phyloP scores from a whole-genome alignment of 2,888 invertebrate species.

The Ellobium chinense region DNA sequence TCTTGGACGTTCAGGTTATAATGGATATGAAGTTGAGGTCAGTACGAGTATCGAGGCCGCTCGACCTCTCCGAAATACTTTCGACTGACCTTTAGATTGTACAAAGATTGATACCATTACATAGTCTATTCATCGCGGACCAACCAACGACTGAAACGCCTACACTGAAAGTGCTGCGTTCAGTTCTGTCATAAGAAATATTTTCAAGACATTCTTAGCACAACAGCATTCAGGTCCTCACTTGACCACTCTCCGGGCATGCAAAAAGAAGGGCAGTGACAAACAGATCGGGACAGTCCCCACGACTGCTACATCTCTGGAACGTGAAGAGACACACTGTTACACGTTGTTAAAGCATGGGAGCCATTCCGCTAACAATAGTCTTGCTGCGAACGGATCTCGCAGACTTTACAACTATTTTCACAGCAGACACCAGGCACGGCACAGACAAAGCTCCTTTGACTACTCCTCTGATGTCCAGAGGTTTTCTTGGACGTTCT shows the following conservation, averaged over 20 bases:
- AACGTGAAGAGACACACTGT: neutral
- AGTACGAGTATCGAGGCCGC: neutral
- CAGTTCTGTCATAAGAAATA: slow-evolving; percentile 42
- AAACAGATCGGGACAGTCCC: neutral
- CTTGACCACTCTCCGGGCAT: neutral
- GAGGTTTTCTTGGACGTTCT: neutral
- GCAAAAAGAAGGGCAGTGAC: neutral
- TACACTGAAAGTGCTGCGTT: too few species aligned
- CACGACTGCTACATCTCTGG: neutral
- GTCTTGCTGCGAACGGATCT: neutral
- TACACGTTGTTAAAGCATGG: neutral
- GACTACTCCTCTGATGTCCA: neutral
- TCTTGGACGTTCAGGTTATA: neutral
- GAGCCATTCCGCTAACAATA: neutral
- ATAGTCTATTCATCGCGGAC: too few species aligned
- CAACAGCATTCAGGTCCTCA: neutral
- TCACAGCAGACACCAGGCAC: neutral
- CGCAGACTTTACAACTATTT: neutral
- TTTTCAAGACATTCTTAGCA: slow-evolving; percentile 35
- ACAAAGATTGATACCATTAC: too few species aligned
- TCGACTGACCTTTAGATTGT: too few species aligned
- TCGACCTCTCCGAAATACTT: neutral
- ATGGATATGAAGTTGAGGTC: neutral
- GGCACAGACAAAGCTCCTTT: neutral
- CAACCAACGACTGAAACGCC: too few species aligned